Evolutionary conservation across 2,113 vertebrate species (phyloP), one percentile per base, ranked within the genome.

Genomic region (Dipodomys merriami): DNA sequence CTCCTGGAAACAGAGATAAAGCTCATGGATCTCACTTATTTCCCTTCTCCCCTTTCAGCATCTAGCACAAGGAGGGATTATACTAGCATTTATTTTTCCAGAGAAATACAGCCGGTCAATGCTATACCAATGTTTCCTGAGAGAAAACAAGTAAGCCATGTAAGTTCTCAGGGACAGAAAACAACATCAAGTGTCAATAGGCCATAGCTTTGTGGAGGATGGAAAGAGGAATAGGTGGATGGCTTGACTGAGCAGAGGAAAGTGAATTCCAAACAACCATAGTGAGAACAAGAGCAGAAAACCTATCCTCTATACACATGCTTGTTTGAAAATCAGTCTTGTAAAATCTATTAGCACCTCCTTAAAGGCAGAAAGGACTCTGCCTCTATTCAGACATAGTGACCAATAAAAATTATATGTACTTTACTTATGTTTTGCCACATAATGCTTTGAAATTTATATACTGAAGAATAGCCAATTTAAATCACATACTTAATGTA

Each of bases 11-110:
- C 0, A 60, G 92, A 18, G 7, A 29, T 93, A 7, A 15, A 69
- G 7, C n/a, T 81, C 57, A 69, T 1, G 35, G 60, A 82, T 15
- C 5, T 60, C 39, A 22, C 23, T 65, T 68, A 64, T 79, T 82
- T 71, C 25, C 13, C 91, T 46, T n/a, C 33, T 91, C 33, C 39
- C 73, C 57, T 16, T 85, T 85, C 35, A 89, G 39, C 12, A 77
- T 49, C 69, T 79, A 65, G 15, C 11, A 33, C 16, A 33, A 15
- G 27, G 57, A 93, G 69, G 9, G 44, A 86, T 15, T 84, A 10
- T 35, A 74, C 88, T 53, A 39, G 11, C 7, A 27, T 44, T 69
- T 91, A 57, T 88, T 88, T 92, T 86, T 83, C 33, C 67, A 86
- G 44, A n/a, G 12, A 20, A 20, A 39, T 81, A 73, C 84, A 12